phyloP scores from a whole-genome alignment of 2,113 vertebrate species.

The Scartelaos histophorus region DNA sequence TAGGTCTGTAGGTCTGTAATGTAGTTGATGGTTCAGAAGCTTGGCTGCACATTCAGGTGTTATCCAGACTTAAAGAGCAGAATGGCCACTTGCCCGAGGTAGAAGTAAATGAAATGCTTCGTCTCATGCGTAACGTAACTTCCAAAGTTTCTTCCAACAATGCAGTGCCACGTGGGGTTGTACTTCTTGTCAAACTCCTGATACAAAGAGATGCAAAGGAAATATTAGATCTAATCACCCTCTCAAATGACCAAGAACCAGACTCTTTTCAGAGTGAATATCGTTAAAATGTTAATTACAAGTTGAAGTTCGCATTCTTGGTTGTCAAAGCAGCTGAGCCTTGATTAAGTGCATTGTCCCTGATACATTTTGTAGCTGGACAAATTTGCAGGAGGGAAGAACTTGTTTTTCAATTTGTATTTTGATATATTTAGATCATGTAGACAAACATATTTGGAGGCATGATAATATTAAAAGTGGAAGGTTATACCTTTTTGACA shows the following conservation, averaged over 20 bases:
- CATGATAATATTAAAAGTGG: background rate
- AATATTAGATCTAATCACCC: background rate
- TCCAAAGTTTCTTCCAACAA: slow-evolving; percentile 98
- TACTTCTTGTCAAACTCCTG: slow-evolving; percentile 99
- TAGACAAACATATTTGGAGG: background rate
- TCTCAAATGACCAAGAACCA: background rate
- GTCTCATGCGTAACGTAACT: slow-evolving; percentile 99
- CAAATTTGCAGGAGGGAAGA: too few species aligned
- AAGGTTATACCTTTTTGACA: slow-evolving; percentile 90
- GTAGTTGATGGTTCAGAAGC: slow-evolving; percentile 25
- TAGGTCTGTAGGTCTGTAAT: slow-evolving; percentile 42
- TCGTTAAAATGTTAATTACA: too few species aligned
- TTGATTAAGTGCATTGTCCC: too few species aligned
- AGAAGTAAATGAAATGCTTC: slow-evolving; percentile 99
- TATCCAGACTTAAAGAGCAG: slow-evolving; percentile 98
- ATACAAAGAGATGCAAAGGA: background rate
- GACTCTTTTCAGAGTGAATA: too few species aligned
- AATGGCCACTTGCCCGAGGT: slow-evolving; percentile 98
- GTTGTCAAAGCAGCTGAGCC: too few species aligned
- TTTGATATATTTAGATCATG: too few species aligned
- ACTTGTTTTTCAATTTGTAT: too few species aligned
- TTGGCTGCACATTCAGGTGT: slow-evolving; percentile 37
- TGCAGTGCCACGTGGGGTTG: slow-evolving; percentile 99
- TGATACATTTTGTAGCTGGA: too few species aligned
- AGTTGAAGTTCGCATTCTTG: too few species aligned